phyloP scores from a whole-genome alignment of 2,113 vertebrate genomes.

The Chloropsis cyanopogon region DNA sequence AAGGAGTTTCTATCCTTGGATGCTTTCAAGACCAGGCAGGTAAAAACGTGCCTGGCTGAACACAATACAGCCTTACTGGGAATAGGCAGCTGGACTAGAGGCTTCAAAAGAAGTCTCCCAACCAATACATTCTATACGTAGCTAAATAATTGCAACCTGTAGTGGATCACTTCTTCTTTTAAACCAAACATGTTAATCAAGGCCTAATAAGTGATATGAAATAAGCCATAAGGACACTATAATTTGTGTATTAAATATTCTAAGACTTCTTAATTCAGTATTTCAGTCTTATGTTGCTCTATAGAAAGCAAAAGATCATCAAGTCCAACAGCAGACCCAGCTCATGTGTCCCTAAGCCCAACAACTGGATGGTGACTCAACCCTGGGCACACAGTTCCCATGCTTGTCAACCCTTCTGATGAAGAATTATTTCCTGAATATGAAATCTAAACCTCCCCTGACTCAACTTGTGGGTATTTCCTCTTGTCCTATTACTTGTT shows the following conservation, averaged over 20 bases:
- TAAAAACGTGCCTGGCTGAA: not conserved
- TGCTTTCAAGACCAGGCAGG: not conserved
- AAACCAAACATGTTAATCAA: not conserved
- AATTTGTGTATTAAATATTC: not conserved
- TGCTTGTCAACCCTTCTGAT: not conserved
- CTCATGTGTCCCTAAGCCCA: too few relatives aligned
- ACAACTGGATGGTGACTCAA: not conserved
- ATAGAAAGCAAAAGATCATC: not conserved
- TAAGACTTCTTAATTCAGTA: not conserved
- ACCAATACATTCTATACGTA: not conserved
- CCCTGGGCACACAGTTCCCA: not conserved
- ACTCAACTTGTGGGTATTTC: not conserved
- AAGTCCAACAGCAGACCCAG: not conserved
- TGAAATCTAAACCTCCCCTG: not conserved
- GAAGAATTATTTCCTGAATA: not conserved
- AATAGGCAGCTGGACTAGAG: not conserved
- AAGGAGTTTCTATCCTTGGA: not conserved
- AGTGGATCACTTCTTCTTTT: not conserved
- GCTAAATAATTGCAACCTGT: not conserved
- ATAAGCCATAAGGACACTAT: too few relatives aligned
- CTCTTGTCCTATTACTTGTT: not conserved
- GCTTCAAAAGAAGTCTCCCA: not conserved
- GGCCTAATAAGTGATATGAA: not conserved
- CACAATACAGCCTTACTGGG: not conserved
- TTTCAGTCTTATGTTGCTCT: not conserved